Base-by-base conservation (phyloP, 2,888 invertebrate species). In the Drosophila fulvimacula region DNA sequence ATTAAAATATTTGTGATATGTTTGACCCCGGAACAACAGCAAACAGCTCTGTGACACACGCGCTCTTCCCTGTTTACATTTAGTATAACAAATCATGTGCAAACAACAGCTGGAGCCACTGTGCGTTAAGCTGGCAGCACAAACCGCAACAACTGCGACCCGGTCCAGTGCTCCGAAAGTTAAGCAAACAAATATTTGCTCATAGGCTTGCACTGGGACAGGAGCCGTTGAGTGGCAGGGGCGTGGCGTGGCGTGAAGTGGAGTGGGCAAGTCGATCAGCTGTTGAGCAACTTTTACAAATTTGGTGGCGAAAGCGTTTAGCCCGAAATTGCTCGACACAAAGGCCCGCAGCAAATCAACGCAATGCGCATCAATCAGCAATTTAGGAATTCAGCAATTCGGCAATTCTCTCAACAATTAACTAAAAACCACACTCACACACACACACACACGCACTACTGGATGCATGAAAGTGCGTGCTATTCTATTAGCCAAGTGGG, bases 81-180 rank as follows among this genome's bases (percentile, higher is more conserved):
- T 66, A 66, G 76, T 75, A 87, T 82, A 79, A 88, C 85, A 86
- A 86, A 88, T 84, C 82, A 79, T 82, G 79, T 73, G 72, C 84
- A 88, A 83, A 86, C 82, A 86, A 63, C 79, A 71, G 76, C 76
- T 53, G 42, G 38, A n/a, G 7, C 27, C 53, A 36, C 55, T 66
- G 72, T 64, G 78, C 67, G 39, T 48, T 63, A 66, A 61, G 46
- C 55, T 62, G 66, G 58, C 73, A 69, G 58, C 62, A 56, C 52
- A 63, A 27, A 24, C 48, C 61, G 39, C 51, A 63, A 10, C 42
- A 59, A 59, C 60, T 42, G 39, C 24, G 52, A 15, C 48, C 41
- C 65, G 41, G 51, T 39, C 49, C 63, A 34, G 52, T 19, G 30
- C 32, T 17, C 19, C 5, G 36, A 61, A 63, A 64, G 64, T 67